These are phyloP conservation scores for Suricata suricatta DNA, from an alignment of 2,113 vertebrate genomes.

Conservation along the genomic window DNA sequence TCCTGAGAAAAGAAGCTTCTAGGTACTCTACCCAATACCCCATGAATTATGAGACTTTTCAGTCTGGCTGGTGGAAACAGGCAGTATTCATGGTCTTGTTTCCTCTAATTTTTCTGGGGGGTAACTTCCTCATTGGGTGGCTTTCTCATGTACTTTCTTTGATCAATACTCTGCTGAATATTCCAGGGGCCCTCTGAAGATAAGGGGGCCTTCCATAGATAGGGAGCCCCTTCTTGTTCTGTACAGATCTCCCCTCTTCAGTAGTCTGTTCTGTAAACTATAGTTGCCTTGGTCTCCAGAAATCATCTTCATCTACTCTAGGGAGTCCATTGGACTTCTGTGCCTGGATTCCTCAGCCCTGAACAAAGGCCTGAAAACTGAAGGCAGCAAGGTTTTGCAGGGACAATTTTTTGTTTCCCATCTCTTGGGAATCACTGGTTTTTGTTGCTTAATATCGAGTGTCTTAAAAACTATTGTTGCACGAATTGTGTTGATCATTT, in stretches of 20 bases:
- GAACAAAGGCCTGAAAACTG: background rate
- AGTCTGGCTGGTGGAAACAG: background rate
- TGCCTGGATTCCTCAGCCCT: background rate
- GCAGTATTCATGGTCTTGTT: background rate
- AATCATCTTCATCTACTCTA: background rate
- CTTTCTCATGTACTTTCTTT: background rate
- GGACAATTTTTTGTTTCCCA: background rate
- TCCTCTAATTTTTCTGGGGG: background rate
- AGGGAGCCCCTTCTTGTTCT: background rate
- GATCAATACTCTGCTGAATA: background rate
- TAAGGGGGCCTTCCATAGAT: background rate
- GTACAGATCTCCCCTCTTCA: background rate
- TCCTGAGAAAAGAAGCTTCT: background rate
- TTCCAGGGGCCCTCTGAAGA: background rate
- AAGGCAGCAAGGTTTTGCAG: background rate
- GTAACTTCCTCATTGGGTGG: background rate
- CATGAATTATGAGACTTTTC: background rate
- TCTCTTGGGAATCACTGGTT: background rate
- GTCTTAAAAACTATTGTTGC: slow-evolving; percentile 1
- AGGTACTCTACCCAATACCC: background rate
- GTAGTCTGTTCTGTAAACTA: background rate
- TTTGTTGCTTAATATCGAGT: background rate
- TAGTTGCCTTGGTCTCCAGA: background rate
- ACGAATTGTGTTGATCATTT: slow-evolving; percentile 10
- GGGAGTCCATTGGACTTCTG: background rate